A percentile compares a stretch with the other conserved stretches of the same genome.
These are phyloP conservation scores for Ophion ellenae DNA, from an alignment of 2,888 invertebrate genomes.

Conservation along the genomic window DNA sequence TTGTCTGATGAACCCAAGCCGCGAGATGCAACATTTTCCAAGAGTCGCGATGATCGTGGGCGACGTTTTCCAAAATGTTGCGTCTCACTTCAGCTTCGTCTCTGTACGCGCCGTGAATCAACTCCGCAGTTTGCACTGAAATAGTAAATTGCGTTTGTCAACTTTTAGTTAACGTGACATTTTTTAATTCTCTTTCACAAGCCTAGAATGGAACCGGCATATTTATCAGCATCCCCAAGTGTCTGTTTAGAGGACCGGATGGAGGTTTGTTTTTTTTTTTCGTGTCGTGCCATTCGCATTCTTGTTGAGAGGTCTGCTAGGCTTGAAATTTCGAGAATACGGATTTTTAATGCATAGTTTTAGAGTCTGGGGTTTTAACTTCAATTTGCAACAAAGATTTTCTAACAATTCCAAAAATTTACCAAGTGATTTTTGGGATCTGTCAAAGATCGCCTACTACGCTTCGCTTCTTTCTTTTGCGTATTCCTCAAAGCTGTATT, in stretches of 20 bases:
- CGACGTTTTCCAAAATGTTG: conserved; percentile 81
- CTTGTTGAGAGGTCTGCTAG: background rate
- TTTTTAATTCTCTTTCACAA: background rate
- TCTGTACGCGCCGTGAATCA: conserved; percentile 76
- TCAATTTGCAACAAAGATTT: background rate
- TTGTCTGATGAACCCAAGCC: conserved; percentile 83
- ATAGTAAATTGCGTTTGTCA: background rate
- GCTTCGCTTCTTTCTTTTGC: too few relatives aligned
- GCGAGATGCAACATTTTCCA: conserved; percentile 82
- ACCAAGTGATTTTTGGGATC: background rate
- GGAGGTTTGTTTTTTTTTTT: background rate
- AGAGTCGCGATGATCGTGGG: conserved; percentile 79
- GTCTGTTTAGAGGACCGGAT: background rate
- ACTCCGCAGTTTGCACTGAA: conserved; percentile 71
- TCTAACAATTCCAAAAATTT: background rate
- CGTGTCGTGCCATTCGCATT: background rate
- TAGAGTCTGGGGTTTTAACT: background rate
- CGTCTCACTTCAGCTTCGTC: conserved; percentile 81
- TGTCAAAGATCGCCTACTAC: background rate
- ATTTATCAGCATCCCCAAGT: background rate
- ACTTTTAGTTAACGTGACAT: background rate
- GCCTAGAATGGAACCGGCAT: background rate
- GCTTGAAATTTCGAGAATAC: background rate
- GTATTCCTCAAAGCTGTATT: too few relatives aligned
- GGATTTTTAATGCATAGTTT: background rate